Conservation (phyloP, 2,888 invertebrate species). For the Lissonota sp. region DNA sequence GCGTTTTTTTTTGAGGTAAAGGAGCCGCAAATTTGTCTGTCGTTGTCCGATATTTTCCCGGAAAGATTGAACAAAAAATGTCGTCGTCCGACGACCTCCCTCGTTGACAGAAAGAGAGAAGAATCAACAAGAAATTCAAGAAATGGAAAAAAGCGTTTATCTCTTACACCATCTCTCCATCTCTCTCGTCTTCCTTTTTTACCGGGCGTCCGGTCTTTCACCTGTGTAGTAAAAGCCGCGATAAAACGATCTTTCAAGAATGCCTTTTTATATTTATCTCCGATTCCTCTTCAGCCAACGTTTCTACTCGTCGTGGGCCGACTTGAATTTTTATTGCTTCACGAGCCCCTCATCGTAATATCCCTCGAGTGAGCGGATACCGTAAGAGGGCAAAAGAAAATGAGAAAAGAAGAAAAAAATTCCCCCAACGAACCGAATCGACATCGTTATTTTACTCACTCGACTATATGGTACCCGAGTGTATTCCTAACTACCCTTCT, state of each 20-base stretch:
- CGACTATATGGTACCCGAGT: constrained; percentile 9
- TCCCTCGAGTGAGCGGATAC: too few species aligned
- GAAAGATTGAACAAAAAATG: constrained; percentile 17
- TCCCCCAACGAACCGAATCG: too few species aligned
- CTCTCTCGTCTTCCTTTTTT: not conserved
- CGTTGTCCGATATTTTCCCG: constrained; percentile 26
- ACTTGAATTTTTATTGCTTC: constrained; percentile 25
- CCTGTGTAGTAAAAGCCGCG: constrained; percentile 8
- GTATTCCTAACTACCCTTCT: too few species aligned
- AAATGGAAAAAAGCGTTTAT: constrained; percentile 7
- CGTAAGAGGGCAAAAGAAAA: not conserved
- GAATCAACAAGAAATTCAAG: constrained; percentile 8
- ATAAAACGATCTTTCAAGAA: constrained; percentile 16
- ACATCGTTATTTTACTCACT: constrained; percentile 10
- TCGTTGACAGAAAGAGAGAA: not conserved
- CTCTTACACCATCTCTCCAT: constrained; percentile 14
- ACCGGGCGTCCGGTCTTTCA: constrained; percentile 12
- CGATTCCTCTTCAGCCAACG: not conserved
- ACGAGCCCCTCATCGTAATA: not conserved
- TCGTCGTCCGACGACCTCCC: constrained; percentile 8
- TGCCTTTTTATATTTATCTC: constrained; percentile 1
- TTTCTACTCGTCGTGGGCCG: not conserved
- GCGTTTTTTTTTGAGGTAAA: not conserved
- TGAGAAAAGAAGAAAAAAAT: not conserved
- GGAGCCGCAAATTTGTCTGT: not conserved